These are phyloP conservation scores for Pristionchus exspectatus DNA, from an alignment of 2,888 invertebrate genomes.

Conservation along the genomic window DNA sequence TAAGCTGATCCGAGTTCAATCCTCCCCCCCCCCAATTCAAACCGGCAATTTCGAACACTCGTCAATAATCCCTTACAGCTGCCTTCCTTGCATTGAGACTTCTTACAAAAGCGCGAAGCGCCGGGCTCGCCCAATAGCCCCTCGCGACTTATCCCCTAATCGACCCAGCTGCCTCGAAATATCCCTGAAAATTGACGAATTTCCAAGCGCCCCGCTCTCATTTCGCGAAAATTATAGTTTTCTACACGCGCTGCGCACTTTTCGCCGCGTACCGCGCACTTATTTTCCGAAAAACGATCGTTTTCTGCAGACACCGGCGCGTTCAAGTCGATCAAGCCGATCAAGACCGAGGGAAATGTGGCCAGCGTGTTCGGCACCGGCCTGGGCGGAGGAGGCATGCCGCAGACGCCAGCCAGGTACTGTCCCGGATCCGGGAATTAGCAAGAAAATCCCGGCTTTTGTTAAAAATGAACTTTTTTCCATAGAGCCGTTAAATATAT, in stretches of 20 bases:
- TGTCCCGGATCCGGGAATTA: background rate
- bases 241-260: constrained; percentile 1
- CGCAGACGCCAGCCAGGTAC: constrained; percentile 71
- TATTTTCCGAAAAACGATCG: background rate
- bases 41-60: background rate
- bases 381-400: constrained; percentile 61
- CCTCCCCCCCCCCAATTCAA: background rate
- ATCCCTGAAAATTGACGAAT: too few relatives aligned
- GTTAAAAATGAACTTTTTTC: background rate
- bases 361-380: constrained; percentile 62
- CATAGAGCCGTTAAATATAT: too few relatives aligned
- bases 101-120: constrained; percentile 33
- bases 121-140: background rate
- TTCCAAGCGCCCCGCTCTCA: too few relatives aligned
- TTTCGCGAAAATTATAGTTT: too few relatives aligned
- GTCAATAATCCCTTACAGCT: background rate
- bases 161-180: background rate
- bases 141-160: constrained; percentile 27
- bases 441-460: background rate
- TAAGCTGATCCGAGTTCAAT: background rate
- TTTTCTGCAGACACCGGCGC: constrained; percentile 61
- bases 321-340: constrained; percentile 75
- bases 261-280: background rate
- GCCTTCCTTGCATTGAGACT: background rate
- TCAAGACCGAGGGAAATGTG: constrained; percentile 71